Conservation (phyloP, 2,888 invertebrate genomes). For the Nowickia ferox region DNA sequence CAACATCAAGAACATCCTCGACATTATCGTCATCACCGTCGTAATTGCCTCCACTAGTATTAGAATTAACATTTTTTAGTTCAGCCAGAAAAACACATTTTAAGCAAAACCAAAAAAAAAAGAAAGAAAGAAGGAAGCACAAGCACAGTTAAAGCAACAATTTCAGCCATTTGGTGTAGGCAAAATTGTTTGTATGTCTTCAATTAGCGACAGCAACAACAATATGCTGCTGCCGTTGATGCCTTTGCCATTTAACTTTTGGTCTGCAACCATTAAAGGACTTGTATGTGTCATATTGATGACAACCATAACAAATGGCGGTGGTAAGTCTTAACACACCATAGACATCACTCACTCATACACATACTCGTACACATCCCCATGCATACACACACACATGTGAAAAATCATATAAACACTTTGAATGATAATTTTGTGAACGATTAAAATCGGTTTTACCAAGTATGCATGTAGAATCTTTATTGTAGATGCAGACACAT, state of each 20-base stretch:
- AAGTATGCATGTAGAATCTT: not conserved
- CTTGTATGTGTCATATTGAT: constrained; percentile 61
- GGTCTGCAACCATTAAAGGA: constrained; percentile 60
- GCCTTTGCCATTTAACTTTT: constrained; percentile 59
- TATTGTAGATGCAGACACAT: not conserved
- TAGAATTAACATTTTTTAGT: constrained; percentile 21
- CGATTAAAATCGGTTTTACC: constrained; percentile 18
- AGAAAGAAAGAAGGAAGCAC: not conserved
- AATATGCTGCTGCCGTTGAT: constrained; percentile 56
- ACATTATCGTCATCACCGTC: constrained; percentile 13
- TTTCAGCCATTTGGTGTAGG: constrained; percentile 37
- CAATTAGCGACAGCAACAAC: constrained; percentile 24
- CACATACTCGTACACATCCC: not conserved
- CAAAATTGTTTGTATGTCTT: constrained; percentile 32
- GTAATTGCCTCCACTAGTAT: constrained; percentile 51
- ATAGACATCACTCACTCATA: not conserved
- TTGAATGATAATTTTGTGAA: constrained; percentile 17
- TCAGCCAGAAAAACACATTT: constrained; percentile 7
- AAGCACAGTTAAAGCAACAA: constrained; percentile 33
- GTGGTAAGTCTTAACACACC: constrained; percentile 49
- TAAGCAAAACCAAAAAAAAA: constrained; percentile 3
- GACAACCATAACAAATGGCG: constrained; percentile 59
- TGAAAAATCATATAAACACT: not conserved
- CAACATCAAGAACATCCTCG: constrained; percentile 41
- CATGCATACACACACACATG: not conserved